Evolutionary conservation across 2,888 invertebrate genomes (phyloP), one percentile per base, ranked within the genome.

Genomic region (Rhyacophila evoluta): DNA sequence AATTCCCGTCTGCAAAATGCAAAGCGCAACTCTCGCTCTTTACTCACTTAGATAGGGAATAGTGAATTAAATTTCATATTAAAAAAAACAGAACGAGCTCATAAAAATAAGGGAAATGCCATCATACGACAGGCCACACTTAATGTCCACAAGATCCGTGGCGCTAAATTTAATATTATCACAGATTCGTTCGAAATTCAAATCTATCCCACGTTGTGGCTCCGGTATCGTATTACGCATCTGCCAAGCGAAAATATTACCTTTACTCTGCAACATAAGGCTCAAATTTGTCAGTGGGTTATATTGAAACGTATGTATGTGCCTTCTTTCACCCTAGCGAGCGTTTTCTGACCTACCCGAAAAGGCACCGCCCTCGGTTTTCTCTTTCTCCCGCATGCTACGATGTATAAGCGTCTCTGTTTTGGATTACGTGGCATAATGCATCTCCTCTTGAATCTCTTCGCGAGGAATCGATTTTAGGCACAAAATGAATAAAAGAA

Each of bases 351-450:
- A 72, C 71, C 76, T 72, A 55, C 55, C 76, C 39, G 28, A 76
- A 75, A 67, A 12, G 76, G 76, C 71, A 12, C 41, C 76, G 76
- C 76, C 76, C 76, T 72, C 72, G 71, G 72, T 12, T 11, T 3
- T 76, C 67, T 72, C 72, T 8, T 41, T 72, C 72, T 2, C 55
- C 6, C 67, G 4, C 41, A 11, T 11, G 11, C 27, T 2, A 4
- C 8, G 39, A 5, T 10, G n/a, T 37, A 39, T 39, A 25, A 67
- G 28, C 11, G 28, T 12, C 12, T 74, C 69, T 12, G 12, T 29
- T 69, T 28, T 15, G 33, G 29, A n/a, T 27, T 69, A 5, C 69
- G 29, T n/a, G 69, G 15, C 29, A 15, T 27, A 33, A 12, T 12
- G 55, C 55, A 19, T 10, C 55, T 15, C 55, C 19, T 10, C 55